These are phyloP conservation scores for Podiceps cristatus DNA, from an alignment of 2,113 vertebrate genomes.

Conservation along the genomic window DNA sequence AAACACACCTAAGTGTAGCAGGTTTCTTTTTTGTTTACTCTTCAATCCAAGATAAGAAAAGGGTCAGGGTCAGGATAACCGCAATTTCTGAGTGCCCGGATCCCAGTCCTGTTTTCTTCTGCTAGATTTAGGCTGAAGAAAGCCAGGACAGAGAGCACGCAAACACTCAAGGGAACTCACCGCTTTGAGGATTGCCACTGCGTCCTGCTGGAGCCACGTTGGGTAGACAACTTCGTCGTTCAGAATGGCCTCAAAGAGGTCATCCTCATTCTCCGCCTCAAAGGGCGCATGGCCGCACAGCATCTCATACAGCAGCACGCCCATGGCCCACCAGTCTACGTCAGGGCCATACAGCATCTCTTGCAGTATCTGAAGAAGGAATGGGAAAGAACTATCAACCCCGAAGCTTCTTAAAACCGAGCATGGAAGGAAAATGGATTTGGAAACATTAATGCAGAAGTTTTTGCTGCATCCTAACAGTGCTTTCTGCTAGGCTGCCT, in stretches of 20 bases:
- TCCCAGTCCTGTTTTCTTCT: neutral
- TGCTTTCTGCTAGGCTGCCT: neutral
- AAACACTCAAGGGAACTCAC: constrained; percentile 76
- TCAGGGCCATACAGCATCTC: constrained; percentile 96
- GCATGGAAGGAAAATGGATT: neutral
- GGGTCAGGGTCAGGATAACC: neutral
- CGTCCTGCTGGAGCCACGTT: constrained; percentile 89
- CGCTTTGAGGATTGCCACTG: constrained; percentile 91
- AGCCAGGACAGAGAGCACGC: neutral
- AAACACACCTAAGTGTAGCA: neutral
- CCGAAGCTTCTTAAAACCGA: neutral
- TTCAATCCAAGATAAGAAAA: neutral
- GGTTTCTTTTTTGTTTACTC: neutral
- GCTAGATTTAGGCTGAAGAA: neutral
- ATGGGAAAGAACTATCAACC: neutral
- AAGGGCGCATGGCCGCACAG: constrained; percentile 94
- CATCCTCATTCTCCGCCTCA: constrained; percentile 96
- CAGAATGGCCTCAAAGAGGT: constrained; percentile 96
- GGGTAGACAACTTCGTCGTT: constrained; percentile 93
- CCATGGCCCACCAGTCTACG: constrained; percentile 98
- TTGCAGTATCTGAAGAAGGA: constrained; percentile 87
- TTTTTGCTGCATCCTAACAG: rapidly evolving
- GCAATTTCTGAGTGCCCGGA: rapidly evolving
- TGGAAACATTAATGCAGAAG: neutral
- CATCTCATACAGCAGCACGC: constrained; percentile 96